These are phyloP conservation scores for Muricea muricata DNA, from an alignment of 92 coral and sea anemone genomes.

Conservation along the genomic window DNA sequence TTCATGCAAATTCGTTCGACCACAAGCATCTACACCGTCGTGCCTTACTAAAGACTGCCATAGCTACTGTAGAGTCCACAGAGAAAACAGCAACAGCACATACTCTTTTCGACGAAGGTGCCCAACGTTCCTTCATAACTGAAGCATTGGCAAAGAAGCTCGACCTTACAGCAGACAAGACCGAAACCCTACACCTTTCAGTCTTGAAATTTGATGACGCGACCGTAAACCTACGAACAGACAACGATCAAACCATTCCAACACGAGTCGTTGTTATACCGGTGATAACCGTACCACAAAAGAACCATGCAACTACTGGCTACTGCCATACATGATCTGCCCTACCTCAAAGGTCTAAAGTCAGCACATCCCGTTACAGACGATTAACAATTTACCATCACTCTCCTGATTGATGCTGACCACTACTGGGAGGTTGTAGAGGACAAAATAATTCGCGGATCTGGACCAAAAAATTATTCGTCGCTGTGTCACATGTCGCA, in stretches of 20 bases:
- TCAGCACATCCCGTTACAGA: slow-evolving; percentile 54
- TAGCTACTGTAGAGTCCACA: slow-evolving; percentile 31
- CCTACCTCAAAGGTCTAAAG: slow-evolving; percentile 53
- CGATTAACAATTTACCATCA: slow-evolving; percentile 45
- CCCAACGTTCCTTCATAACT: slow-evolving; percentile 61
- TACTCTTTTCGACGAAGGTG: slow-evolving; percentile 61
- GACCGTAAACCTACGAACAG: slow-evolving; percentile 37
- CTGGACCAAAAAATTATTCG: no score
- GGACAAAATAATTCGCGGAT: slow-evolving; percentile 30
- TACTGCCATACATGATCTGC: slow-evolving; percentile 40
- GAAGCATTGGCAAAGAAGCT: slow-evolving; percentile 53
- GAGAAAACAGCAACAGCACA: slow-evolving; percentile 24
- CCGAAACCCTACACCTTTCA: slow-evolving; percentile 43
- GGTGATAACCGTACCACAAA: slow-evolving; percentile 51
- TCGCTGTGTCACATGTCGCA: no score
- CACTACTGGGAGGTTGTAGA: slow-evolving; percentile 48
- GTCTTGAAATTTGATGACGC: slow-evolving; percentile 41
- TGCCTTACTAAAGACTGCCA: slow-evolving; percentile 53
- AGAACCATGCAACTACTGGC: neutral
- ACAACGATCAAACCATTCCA: slow-evolving; percentile 55
- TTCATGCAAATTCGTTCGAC: no score
- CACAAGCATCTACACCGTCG: no score
- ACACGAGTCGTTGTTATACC: slow-evolving; percentile 50
- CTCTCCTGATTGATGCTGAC: slow-evolving; percentile 56
- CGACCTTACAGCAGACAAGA: slow-evolving; percentile 3